Evolutionary conservation across 2,113 vertebrate species (phyloP).

Genomic region (Podarcis cretensis): DNA sequence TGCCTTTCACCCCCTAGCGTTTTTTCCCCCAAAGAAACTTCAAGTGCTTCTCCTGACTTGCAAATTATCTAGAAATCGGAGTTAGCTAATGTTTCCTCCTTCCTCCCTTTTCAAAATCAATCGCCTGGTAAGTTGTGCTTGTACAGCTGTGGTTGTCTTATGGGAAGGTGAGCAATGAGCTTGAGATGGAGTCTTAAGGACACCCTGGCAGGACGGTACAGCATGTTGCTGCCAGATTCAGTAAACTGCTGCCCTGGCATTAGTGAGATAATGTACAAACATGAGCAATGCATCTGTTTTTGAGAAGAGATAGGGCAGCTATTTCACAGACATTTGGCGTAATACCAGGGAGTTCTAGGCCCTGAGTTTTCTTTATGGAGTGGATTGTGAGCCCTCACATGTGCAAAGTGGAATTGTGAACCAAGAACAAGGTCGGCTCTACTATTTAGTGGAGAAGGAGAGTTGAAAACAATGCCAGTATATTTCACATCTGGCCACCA

Average conservation of each 20-base stretch:
- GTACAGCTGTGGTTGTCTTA: background rate
- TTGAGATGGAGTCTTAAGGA: background rate
- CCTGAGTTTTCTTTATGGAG: too few relatives aligned
- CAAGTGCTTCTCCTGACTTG: background rate
- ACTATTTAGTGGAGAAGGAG: too few relatives aligned
- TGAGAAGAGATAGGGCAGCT: background rate
- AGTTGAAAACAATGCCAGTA: too few relatives aligned
- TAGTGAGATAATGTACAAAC: background rate
- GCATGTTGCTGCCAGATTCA: background rate
- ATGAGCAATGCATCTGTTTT: background rate
- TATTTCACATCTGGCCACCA: too few relatives aligned
- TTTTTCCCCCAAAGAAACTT: background rate
- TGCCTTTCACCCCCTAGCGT: background rate
- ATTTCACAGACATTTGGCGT: background rate
- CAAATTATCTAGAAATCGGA: background rate
- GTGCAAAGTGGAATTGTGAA: too few relatives aligned
- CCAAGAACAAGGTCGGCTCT: too few relatives aligned
- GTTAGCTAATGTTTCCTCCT: background rate
- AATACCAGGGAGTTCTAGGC: background rate
- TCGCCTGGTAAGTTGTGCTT: background rate
- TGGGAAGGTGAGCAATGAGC: background rate
- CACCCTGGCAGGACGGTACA: background rate
- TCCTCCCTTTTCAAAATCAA: background rate
- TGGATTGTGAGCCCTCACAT: too few relatives aligned
- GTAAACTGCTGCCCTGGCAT: background rate